Base-by-base conservation (phyloP, 2,797 vertebrate genomes). In the Coreius guichenoti region DNA sequence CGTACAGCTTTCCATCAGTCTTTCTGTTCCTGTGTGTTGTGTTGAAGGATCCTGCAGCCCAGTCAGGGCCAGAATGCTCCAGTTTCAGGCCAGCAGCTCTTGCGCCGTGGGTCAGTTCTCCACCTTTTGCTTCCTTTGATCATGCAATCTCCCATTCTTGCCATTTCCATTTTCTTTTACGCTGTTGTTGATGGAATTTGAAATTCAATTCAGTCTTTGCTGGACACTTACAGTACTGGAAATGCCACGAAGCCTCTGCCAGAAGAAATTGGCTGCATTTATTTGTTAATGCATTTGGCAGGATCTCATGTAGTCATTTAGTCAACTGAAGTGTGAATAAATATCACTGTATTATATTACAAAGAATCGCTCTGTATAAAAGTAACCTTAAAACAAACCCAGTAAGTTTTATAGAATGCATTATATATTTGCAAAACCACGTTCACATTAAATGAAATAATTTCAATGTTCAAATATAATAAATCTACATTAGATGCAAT, bases 1-100 rank as follows among this genome's bases (percentile, higher is more conserved):
- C 26, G 3, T 36, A 1, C 43, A 75, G 8, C 58, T 3, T 19
- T 29, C 70, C 8, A 73, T 47, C 19, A 7, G 2, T 2, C 3
- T 36, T 58, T 26, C 23, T 72, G 61, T 1, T 67, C 21, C 13
- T 72, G 5, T 56, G 61, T 68, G 33, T 36, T 68, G 47, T 82
- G 78, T 82, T 87, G 26, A 91, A 98, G 97, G 85, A 91, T 97
- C 81, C 94, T 96, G 90, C 97, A 97, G 86, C 94, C 96, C 92
- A 97, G 93, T 87, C 97, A 97, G 94, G 96, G 96, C 90, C 97
- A 97, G 92, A 98, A 97, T 86, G 93, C 96, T 45, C 95, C 96
- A 0, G 86, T 94, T 86, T 91, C 95, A 12, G 95, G 95, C 75
- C 95, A 96, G 47, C 93, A 96, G 45, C 93, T 98, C 76, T 96